Evolutionary conservation across 2,888 invertebrate species (phyloP).

Genomic region (Netelia inedita): DNA sequence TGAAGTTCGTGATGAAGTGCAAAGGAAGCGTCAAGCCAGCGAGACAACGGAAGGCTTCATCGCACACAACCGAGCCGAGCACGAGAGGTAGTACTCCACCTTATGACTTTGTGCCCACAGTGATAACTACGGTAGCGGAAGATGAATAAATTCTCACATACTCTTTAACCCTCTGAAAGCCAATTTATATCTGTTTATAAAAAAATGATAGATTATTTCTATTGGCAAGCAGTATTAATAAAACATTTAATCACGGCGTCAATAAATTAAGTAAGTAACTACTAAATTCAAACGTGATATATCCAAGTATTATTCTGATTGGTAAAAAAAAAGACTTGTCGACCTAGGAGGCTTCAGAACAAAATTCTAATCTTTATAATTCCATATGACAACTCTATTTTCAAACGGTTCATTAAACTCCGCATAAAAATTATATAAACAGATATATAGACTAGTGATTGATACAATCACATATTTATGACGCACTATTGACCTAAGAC

Average conservation of each 20-base stretch:
- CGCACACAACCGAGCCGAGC: slow-evolving; percentile 82
- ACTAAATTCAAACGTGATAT: neutral
- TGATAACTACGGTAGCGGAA: slow-evolving; percentile 75
- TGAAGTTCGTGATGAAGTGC: slow-evolving; percentile 90
- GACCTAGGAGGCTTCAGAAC: neutral
- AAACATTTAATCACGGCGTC: neutral
- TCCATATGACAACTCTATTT: slow-evolving; percentile 20
- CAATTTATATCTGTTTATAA: neutral
- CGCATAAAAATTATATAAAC: neutral
- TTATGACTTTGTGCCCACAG: slow-evolving; percentile 78
- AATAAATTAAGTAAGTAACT: too few species aligned
- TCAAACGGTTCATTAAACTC: slow-evolving; percentile 8
- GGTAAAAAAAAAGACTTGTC: neutral
- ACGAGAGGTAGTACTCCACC: slow-evolving; percentile 76
- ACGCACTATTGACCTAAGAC: neutral
- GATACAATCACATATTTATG: slow-evolving; percentile 11
- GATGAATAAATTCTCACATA: slow-evolving; percentile 70
- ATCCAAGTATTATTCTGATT: neutral
- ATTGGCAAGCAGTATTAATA: slow-evolving; percentile 15
- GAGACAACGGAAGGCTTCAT: slow-evolving; percentile 83
- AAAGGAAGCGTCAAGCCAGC: slow-evolving; percentile 90
- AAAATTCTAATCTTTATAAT: slow-evolving; percentile 7
- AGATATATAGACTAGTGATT: neutral
- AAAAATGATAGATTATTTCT: neutral
- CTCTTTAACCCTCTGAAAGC: neutral